Evolutionary conservation across 1,140 invertebrate genomes (phyloP).

Genomic region (Leptestheria dahalacensis): DNA sequence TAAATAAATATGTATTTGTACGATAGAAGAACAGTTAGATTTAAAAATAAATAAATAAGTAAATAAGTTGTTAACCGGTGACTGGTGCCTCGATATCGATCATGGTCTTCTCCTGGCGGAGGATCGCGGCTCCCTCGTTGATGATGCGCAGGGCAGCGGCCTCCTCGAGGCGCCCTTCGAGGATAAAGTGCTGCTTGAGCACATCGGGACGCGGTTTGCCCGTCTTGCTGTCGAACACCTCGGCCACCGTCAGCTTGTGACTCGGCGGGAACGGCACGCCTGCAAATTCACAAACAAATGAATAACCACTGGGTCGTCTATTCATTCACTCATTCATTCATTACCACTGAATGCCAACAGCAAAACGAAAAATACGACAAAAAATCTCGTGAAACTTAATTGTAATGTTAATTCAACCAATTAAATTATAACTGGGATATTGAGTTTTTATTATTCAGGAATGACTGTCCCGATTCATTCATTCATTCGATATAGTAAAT

Average conservation of each 20-base stretch:
- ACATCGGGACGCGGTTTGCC: conserved; percentile 90
- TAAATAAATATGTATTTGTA: too few species aligned
- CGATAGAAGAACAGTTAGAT: too few species aligned
- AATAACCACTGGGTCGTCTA: conserved; percentile 10
- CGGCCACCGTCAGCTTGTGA: conserved; percentile 84
- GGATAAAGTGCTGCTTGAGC: conserved; percentile 96
- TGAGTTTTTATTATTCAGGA: neutral
- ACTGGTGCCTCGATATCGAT: conserved; percentile 99
- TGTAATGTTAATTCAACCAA: neutral
- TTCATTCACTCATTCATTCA: neutral
- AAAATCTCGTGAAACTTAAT: neutral
- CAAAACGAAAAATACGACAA: neutral
- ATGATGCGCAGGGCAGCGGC: conserved; percentile 91
- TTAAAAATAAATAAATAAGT: too few species aligned
- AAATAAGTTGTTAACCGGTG: conserved; percentile 62
- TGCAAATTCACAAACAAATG: conserved; percentile 1
- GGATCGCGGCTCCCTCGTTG: conserved; percentile 87
- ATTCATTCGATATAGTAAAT: too few species aligned
- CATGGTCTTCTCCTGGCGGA: conserved; percentile 98
- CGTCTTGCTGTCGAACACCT: conserved; percentile 89
- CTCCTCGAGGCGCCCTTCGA: conserved; percentile 96
- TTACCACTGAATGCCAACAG: neutral
- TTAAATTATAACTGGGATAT: neutral
- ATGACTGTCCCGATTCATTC: too few species aligned
- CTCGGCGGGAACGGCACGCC: conserved; percentile 90